phyloP scores from a whole-genome alignment of 2,113 vertebrate genomes.

The Heterotilapia buettikoferi region DNA sequence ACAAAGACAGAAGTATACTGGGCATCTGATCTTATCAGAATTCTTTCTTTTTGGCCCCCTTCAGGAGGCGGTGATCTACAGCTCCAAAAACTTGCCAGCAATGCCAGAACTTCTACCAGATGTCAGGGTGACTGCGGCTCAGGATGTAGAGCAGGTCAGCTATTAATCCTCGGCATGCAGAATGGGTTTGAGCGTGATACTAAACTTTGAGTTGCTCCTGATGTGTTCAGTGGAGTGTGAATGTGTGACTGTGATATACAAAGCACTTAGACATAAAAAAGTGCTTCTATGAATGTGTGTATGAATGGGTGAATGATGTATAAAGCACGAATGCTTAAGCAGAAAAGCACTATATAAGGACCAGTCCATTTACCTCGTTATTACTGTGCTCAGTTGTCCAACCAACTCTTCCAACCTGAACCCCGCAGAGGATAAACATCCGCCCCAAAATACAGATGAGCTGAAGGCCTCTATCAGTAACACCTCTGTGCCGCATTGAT shows the following conservation, averaged over 20 bases:
- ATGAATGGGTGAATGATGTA: neutral
- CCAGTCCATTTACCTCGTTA: neutral
- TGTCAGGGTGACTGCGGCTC: neutral
- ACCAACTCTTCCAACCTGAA: neutral
- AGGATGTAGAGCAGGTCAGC: rapidly evolving
- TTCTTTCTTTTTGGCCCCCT: neutral
- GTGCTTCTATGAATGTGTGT: neutral
- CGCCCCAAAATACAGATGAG: neutral
- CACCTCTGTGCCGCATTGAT: neutral
- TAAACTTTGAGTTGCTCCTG: neutral
- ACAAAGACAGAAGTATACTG: neutral
- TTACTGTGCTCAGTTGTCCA: neutral
- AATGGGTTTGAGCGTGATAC: neutral
- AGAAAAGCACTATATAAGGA: neutral
- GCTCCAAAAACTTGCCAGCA: neutral
- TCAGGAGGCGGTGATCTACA: neutral
- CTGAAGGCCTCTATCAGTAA: neutral
- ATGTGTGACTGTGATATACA: neutral
- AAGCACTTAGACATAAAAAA: neutral
- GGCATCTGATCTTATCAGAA: neutral
- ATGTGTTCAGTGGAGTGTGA: neutral
- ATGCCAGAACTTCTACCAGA: neutral
- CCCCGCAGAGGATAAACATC: rapidly evolving
- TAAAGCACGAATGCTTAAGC: neutral
- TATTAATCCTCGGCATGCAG: rapidly evolving